Evolutionary conservation across 2,797 vertebrate genomes (phyloP).

Genomic region (Microctenopoma lineatum): DNA sequence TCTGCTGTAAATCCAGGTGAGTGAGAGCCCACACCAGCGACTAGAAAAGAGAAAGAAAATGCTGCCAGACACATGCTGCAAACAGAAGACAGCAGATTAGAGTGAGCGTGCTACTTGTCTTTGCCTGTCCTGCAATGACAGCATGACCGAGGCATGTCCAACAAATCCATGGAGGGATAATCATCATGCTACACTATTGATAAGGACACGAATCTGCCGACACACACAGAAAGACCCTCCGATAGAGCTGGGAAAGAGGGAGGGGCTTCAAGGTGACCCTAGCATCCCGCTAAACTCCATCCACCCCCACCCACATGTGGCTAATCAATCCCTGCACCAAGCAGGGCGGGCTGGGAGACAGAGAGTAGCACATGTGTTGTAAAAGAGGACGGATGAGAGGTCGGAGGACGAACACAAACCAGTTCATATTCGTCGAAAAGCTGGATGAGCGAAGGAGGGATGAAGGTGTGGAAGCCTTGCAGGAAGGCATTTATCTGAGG

Average conservation of each 20-base stretch:
- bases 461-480: slow-evolving; percentile 98
- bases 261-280: slow-evolving; percentile 63
- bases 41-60: background rate
- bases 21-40: too few relatives aligned
- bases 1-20: too few relatives aligned
- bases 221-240: slow-evolving; percentile 37
- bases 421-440: slow-evolving; percentile 98
- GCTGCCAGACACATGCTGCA: background rate
- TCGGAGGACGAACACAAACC: slow-evolving; percentile 82
- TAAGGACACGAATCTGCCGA: slow-evolving; percentile 53
- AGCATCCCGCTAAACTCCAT: background rate
- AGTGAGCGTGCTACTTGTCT: background rate
- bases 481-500: slow-evolving; percentile 98
- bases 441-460: slow-evolving; percentile 95
- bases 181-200: slow-evolving; percentile 59
- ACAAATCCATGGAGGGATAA: slow-evolving; percentile 55
- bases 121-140: slow-evolving; percentile 31
- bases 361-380: slow-evolving; percentile 13
- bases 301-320: slow-evolving; percentile 30
- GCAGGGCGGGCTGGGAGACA: background rate
- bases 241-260: slow-evolving; percentile 31
- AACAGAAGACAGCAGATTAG: slow-evolving; percentile 4
- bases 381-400: slow-evolving; percentile 1
- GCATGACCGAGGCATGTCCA: slow-evolving; percentile 51
- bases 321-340: slow-evolving; percentile 60